Conservation (phyloP, 2,888 invertebrate genomes). For the Dermolepida albohirtum region DNA sequence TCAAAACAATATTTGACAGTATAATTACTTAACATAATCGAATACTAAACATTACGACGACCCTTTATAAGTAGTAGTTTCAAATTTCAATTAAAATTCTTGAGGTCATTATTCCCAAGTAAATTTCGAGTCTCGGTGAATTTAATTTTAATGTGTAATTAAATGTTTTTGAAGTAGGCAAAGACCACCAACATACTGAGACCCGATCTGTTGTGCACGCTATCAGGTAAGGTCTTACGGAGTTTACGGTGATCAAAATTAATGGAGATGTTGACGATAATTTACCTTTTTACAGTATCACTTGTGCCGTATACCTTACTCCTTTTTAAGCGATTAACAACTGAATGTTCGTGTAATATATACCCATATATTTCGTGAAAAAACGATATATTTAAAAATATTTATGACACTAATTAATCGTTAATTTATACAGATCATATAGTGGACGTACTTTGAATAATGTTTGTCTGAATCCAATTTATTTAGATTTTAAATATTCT, state of each 20-base stretch:
- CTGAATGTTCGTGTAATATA: neutral
- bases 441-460: conserved; percentile 28
- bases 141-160: conserved; percentile 40
- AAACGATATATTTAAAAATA: conserved; percentile 26
- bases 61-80: conserved; percentile 29
- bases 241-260: conserved; percentile 32
- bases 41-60: conserved; percentile 19
- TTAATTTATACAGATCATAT: conserved; percentile 24
- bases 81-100: conserved; percentile 38
- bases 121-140: conserved; percentile 27
- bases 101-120: conserved; percentile 20
- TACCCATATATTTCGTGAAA: conserved; percentile 5
- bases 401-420: conserved; percentile 33
- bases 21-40: conserved; percentile 30
- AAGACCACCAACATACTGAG: conserved; percentile 37
- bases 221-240: conserved; percentile 27
- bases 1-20: conserved; percentile 30
- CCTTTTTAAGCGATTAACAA: conserved; percentile 11
- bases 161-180: conserved; percentile 35
- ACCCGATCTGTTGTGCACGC: conserved; percentile 5
- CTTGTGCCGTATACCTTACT: conserved; percentile 4
- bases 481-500: neutral
- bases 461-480: conserved; percentile 8
- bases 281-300: conserved; percentile 34
- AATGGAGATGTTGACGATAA: conserved; percentile 30